Evolutionary conservation across 2,797 vertebrate genomes (phyloP).

Genomic region (Spondyliosoma cantharus): DNA sequence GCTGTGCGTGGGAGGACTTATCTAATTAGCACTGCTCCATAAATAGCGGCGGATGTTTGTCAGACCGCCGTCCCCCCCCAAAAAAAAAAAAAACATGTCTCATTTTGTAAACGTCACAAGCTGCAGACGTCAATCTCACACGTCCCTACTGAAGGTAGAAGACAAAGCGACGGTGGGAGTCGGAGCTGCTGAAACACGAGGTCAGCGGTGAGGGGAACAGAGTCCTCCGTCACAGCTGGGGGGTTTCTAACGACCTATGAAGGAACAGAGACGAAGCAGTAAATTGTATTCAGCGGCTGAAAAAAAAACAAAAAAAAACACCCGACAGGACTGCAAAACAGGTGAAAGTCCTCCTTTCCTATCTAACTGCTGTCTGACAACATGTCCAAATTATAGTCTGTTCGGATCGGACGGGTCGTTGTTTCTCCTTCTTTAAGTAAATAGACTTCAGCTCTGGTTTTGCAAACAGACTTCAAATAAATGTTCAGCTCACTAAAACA

Average conservation of each 20-base stretch:
- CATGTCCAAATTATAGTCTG: background rate
- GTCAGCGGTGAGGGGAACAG: background rate
- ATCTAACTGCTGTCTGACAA: background rate
- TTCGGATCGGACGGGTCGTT: background rate
- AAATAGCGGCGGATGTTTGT: background rate
- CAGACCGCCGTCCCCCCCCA: too few relatives aligned
- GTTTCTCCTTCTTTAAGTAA: background rate
- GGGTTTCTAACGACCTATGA: background rate
- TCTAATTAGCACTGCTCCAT: background rate
- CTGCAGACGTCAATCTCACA: background rate
- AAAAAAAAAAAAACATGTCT: background rate
- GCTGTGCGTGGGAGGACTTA: background rate
- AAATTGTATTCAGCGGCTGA: background rate
- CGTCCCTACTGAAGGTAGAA: too few relatives aligned
- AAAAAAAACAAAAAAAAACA: constrained; percentile 3
- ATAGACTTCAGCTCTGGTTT: background rate
- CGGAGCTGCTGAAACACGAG: too few relatives aligned
- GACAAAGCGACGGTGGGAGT: background rate
- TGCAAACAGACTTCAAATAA: too few relatives aligned
- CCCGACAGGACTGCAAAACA: background rate
- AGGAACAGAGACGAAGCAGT: background rate
- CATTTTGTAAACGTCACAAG: background rate
- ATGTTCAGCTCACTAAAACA: background rate
- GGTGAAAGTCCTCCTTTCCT: background rate
- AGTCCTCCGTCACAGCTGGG: background rate